Evolutionary conservation across 1,140 invertebrate species (phyloP).

Genomic region (Araneus ventricosus): DNA sequence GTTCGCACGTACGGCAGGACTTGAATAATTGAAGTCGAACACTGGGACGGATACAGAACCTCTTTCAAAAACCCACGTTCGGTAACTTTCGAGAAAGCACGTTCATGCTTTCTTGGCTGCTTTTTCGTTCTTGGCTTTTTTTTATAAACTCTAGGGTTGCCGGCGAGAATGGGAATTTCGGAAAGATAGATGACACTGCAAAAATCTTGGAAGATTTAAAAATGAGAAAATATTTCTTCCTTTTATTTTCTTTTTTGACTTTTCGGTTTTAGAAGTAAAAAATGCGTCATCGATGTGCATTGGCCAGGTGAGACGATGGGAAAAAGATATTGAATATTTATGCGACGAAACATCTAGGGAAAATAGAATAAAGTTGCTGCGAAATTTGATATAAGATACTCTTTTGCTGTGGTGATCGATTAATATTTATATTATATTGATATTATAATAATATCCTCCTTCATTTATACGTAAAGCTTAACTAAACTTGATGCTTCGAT

Average conservation of each 20-base stretch:
- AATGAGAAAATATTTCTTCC: slow-evolving; percentile 35
- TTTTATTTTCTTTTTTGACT: neutral
- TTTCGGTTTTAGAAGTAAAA: neutral
- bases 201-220: slow-evolving; percentile 63
- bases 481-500: too few relatives aligned
- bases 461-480: too few relatives aligned
- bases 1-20: slow-evolving; percentile 55
- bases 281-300: slow-evolving; percentile 25
- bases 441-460: too few relatives aligned
- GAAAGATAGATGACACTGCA: slow-evolving; percentile 57
- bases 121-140: slow-evolving; percentile 18
- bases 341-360: neutral
- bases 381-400: neutral
- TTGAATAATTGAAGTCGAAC: slow-evolving; percentile 67
- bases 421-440: too few relatives aligned
- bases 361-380: neutral
- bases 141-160: neutral
- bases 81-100: slow-evolving; percentile 60
- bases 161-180: slow-evolving; percentile 59
- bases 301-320: slow-evolving; percentile 24
- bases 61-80: slow-evolving; percentile 29
- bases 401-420: neutral
- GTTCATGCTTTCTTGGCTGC: slow-evolving; percentile 56
- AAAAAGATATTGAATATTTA: slow-evolving; percentile 58
- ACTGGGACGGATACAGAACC: slow-evolving; percentile 42